Base-by-base conservation (phyloP, 1,140 invertebrate genomes). In the Drosophila guanche region DNA sequence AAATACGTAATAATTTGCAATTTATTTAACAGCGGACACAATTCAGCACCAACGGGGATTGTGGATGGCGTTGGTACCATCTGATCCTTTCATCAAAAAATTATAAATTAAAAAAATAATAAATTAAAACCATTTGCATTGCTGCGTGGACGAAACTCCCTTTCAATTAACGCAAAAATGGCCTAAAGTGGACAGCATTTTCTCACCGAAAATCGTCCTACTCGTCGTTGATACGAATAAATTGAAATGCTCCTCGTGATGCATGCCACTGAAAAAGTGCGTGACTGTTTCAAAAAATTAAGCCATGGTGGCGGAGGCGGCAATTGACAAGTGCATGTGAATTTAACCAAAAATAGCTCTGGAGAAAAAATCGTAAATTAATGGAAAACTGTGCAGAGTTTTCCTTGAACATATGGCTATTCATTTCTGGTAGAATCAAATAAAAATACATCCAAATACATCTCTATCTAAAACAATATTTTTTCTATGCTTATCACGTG, bases 51-150 rank as follows among this genome's bases (percentile, higher is more conserved):
- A 10, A 37, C 1, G 33, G 33, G 33, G 3, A 37, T 33, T 33
- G 10, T 4, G 33, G 33, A 1, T 20, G 3, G 10, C 20, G 41
- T 22, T 20, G 51, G 47, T 41, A 20, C 29, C 37, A 14, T 29
- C 23, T 66, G 14, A 37, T 47, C 41, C 62, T 37, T 37, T 10
- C 12, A 4, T 37, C 33, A 37, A 61, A 65, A 50, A 79, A 81
- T 83, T 83, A 84, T 83, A 83, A 75, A 78, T 83, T 83, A 74
- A 56, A 83, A 79, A 81, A 83, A 20, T 10, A 81, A 81, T 83
- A 81, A 81, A 83, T 81, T 83, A 81, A 81, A 81, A 77, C 55
- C 68, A 81, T 81, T 83, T 83, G 66, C 43, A 23, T 42, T 52
- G 52, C 73, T 12, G 33, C 1, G 16, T 20, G 10, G 33, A 3